A percentile compares a stretch with the other conserved stretches of the same genome.
Evolutionary conservation across 2,797 vertebrate species (phyloP).

Genomic region (Lutjanus campechanus): DNA sequence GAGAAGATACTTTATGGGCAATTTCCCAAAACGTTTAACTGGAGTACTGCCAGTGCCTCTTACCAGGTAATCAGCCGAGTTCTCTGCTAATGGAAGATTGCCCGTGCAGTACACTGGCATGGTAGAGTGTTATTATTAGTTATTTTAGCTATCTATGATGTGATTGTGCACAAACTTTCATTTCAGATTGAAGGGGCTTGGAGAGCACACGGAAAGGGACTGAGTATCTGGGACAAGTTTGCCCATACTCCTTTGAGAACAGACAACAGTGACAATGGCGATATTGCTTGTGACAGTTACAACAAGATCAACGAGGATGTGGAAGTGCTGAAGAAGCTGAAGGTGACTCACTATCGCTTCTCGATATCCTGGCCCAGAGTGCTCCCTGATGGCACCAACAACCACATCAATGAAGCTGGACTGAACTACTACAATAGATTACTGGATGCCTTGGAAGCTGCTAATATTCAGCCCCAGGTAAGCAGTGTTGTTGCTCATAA

Average conservation of each 20-base stretch:
- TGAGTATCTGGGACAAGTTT: constrained; percentile 93
- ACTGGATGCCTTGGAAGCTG: constrained; percentile 86
- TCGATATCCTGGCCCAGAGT: constrained; percentile 92
- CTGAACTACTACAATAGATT: constrained; percentile 89
- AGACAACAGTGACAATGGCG: constrained; percentile 83
- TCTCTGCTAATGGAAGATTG: background rate
- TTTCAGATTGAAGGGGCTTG: constrained; percentile 86
- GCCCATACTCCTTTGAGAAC: constrained; percentile 88
- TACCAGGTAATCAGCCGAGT: constrained; percentile 89
- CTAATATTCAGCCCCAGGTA: constrained; percentile 90
- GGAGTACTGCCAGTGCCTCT: constrained; percentile 92
- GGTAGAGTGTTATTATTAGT: background rate
- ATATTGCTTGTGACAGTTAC: constrained; percentile 92
- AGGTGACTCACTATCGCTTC: constrained; percentile 91
- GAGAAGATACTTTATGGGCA: constrained; percentile 88
- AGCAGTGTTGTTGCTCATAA: background rate
- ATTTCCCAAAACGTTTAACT: constrained; percentile 89
- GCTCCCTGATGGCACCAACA: constrained; percentile 90
- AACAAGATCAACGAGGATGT: constrained; percentile 89
- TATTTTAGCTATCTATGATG: background rate
- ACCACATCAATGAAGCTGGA: constrained; percentile 86
- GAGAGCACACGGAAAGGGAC: constrained; percentile 91
- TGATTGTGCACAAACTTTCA: background rate
- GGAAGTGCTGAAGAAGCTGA: constrained; percentile 84
- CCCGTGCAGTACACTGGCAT: background rate